Percentiles rank a stretch among this genome's conserved stretches.
These are phyloP conservation scores for Upupa epops DNA, from an alignment of 2,113 vertebrate species.

Conservation along the genomic window DNA sequence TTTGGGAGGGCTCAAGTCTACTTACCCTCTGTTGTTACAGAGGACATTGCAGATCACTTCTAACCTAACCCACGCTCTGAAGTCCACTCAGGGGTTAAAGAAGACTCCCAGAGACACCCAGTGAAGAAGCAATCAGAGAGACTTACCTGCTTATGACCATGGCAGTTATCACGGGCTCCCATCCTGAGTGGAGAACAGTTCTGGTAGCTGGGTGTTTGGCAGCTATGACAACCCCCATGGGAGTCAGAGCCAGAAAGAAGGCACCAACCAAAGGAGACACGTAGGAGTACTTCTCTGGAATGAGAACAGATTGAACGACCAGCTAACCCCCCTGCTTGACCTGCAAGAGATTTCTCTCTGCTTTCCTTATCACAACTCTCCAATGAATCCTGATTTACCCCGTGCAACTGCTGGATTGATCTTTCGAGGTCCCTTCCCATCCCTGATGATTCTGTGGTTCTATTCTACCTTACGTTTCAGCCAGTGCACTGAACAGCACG, in stretches of 20 bases:
- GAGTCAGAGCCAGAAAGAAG: conserved; percentile 94
- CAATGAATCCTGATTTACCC: background rate
- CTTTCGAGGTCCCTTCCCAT: no score
- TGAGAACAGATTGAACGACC: background rate
- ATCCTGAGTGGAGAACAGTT: conserved; percentile 94
- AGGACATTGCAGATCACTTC: background rate
- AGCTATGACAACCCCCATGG: conserved; percentile 94
- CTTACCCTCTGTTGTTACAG: background rate
- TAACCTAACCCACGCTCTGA: background rate
- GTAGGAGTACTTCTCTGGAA: conserved; percentile 87
- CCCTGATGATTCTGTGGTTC: no score
- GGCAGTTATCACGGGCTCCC: conserved; percentile 98
- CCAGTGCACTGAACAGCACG: background rate
- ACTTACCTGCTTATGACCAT: conserved; percentile 96
- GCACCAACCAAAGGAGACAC: conserved; percentile 91
- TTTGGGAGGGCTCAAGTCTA: background rate
- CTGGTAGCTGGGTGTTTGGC: conserved; percentile 96
- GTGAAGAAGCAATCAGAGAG: background rate
- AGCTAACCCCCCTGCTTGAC: no score
- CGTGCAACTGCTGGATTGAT: background rate
- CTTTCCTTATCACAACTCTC: background rate
- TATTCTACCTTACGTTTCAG: background rate
- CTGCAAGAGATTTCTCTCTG: background rate
- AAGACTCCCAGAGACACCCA: background rate
- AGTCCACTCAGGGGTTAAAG: background rate